Evolutionary conservation across 2,797 vertebrate species (phyloP), one percentile per base, ranked within the genome.

Genomic region (Gastrophryne carolinensis): DNA sequence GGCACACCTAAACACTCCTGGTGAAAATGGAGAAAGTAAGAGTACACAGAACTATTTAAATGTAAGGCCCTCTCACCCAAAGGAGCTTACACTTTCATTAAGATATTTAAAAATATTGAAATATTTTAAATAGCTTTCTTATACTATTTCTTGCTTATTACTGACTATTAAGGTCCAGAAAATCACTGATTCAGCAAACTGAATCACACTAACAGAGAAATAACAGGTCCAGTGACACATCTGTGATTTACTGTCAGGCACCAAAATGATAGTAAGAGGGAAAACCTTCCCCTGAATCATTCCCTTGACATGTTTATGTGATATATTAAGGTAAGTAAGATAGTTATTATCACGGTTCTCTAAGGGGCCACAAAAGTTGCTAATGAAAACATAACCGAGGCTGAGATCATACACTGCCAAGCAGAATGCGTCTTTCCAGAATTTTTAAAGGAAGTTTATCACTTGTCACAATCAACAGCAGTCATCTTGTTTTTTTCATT

Each of bases 271-370:
- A 24, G 41, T 21, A 29, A 39, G 58, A 29, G 47, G 15, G 64
- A 66, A 52, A 47, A 29, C 15, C 10, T 6, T 23, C 3, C 2
- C 26, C 19, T 70, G 54, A 70, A 77, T 77, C 52, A 26, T 44
- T 65, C 49, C 32, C 29, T 11, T 17, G 58, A 71, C 66, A 26
- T 23, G 37, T 65, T 72, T 65, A 71, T 49, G 60, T 37, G 67
- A 65, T 77, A 50, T 65, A 72, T 78, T 71, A 64, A 29, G 61
- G 57, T 73, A 73, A 21, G 26, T 29, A 35, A 56, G 41, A 41
- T 35, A 34, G 37, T 71, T 65, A 72, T 65, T 41, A 57, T 13
- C 23, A 12, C n/a, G 11, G 5, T 47, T 50, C 68, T 66, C 39
- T 15, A 24, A 39, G 19, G 27, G 62, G 21, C 10, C 26, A 58